Conservation (phyloP, 2,113 vertebrate genomes). For the Gallinago paraguaiae region DNA sequence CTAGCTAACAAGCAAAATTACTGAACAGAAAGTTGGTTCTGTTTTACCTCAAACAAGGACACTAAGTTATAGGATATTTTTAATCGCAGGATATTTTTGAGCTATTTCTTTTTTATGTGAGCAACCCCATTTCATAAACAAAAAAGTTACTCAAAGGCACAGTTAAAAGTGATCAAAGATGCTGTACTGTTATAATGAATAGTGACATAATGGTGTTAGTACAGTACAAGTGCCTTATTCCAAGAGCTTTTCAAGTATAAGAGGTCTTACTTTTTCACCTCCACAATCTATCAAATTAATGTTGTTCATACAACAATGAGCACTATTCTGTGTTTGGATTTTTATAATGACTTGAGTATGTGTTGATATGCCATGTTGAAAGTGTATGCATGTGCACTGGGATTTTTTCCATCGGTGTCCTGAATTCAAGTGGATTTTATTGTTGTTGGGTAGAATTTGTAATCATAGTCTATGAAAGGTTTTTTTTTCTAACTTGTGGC, state of each 20-base stretch:
- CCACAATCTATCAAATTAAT: neutral
- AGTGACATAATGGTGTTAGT: neutral
- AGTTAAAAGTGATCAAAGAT: neutral
- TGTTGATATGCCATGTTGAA: neutral
- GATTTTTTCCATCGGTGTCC: neutral
- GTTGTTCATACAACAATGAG: neutral
- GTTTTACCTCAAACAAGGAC: too few relatives aligned
- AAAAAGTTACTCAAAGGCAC: neutral
- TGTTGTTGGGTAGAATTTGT: neutral
- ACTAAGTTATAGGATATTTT: neutral
- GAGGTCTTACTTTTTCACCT: neutral
- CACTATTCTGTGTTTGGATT: neutral
- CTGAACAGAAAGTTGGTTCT: too few relatives aligned
- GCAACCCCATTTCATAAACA: neutral
- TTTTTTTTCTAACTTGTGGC: neutral
- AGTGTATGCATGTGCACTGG: fast-evolving
- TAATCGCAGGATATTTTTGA: neutral
- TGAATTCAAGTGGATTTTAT: neutral
- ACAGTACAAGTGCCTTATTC: neutral
- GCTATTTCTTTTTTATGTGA: neutral
- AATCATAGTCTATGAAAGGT: neutral
- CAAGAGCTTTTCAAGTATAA: neutral
- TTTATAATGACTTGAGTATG: neutral
- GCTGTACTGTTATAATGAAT: neutral
- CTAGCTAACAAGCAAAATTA: too few relatives aligned